Conservation (phyloP, 2,113 vertebrate genomes). For the Willisornis vidua region DNA sequence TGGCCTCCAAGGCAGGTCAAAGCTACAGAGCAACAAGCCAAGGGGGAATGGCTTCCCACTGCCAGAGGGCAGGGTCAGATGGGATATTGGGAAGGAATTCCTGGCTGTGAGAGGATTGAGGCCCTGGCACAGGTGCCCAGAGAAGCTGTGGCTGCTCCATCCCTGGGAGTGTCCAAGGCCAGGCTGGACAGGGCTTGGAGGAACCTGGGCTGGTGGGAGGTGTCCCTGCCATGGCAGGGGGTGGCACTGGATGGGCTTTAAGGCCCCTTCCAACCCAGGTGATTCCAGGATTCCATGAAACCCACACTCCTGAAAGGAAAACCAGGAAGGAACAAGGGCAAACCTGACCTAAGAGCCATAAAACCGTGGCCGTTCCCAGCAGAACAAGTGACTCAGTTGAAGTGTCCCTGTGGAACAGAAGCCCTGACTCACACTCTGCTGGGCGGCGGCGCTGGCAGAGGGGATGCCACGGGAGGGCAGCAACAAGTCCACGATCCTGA, state of each 20-base stretch:
- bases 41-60: not conserved
- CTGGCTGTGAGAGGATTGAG: not conserved
- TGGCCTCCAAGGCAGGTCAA: not conserved
- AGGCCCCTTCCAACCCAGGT: not conserved
- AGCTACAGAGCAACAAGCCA: not conserved
- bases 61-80: not conserved
- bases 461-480: not conserved
- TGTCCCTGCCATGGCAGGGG: not conserved
- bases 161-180: not conserved
- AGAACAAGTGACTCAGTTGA: conserved; percentile 19
- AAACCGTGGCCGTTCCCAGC: not conserved
- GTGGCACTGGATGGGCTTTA: accelerated
- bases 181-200: not conserved
- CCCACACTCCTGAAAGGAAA: not conserved
- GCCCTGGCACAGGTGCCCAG: not conserved
- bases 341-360: not conserved
- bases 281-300: not conserved
- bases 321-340: not conserved
- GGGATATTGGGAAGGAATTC: not conserved
- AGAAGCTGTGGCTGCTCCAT: not conserved
- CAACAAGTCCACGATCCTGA: not conserved
- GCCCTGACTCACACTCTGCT: not conserved
- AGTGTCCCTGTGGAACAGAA: not conserved
- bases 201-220: accelerated
- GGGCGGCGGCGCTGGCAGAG: not conserved